Conservation (phyloP, 2,888 invertebrate species). For the Aphrophora alni region DNA sequence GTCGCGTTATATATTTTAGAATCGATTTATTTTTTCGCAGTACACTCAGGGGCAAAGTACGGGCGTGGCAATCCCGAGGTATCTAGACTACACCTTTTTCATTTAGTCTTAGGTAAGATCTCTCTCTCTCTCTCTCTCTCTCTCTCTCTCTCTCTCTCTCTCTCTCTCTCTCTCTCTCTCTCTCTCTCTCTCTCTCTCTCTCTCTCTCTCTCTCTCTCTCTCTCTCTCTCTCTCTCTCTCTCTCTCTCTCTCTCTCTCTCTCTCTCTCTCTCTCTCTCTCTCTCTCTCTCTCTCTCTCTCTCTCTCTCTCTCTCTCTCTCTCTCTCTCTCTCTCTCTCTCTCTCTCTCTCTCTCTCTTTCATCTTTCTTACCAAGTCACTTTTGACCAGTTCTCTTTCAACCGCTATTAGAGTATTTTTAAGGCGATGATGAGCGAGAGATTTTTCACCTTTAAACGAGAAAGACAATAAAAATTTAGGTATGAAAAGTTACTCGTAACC, state of each 20-base stretch:
- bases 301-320: not conserved
- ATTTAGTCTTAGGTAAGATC: too few relatives aligned
- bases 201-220: not conserved
- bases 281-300: constrained; percentile 7
- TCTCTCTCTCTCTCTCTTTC: constrained; percentile 55
- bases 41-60: too few relatives aligned
- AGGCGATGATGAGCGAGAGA: too few relatives aligned
- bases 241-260: not conserved
- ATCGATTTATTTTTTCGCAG: too few relatives aligned
- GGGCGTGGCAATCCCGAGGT: too few relatives aligned
- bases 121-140: too few relatives aligned
- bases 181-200: not conserved
- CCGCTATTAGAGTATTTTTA: not conserved
- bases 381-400: constrained; percentile 54
- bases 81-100: too few relatives aligned
- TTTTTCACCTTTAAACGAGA: too few relatives aligned
- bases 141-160: too few relatives aligned
- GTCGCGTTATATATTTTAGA: too few relatives aligned
- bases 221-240: not conserved
- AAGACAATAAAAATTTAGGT: not conserved
- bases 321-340: not conserved
- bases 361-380: too few relatives aligned
- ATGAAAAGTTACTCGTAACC: too few relatives aligned
- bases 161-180: not conserved
- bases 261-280: not conserved